A percentile compares a stretch with the other conserved stretches of the same genome.
Conservation (phyloP, 2,113 vertebrate species). For the Eira barbara region DNA sequence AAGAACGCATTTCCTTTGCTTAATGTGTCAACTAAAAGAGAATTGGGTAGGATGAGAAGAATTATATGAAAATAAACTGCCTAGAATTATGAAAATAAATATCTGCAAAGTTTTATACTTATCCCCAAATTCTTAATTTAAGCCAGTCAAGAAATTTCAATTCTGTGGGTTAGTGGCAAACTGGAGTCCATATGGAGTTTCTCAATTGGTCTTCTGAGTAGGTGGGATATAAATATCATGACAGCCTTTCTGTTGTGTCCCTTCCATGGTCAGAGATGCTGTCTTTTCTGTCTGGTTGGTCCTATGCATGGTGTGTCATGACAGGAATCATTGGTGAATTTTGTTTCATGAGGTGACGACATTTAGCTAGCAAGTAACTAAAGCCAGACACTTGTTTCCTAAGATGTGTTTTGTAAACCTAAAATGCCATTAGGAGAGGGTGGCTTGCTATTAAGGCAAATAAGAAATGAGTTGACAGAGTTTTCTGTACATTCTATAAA, state of each 20-base stretch:
- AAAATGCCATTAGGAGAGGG: conserved; percentile 14
- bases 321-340: conserved; percentile 16
- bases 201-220: conserved; percentile 64
- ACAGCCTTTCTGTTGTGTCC: conserved; percentile 42
- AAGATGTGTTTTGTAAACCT: conserved; percentile 29
- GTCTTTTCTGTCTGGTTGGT: conserved; percentile 33
- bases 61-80: conserved; percentile 52
- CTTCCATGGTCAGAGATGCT: conserved; percentile 29
- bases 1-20: conserved; percentile 40
- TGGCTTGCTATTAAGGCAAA: conserved; percentile 39
- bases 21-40: conserved; percentile 36
- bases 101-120: conserved; percentile 65
- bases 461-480: conserved; percentile 20
- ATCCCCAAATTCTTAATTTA: conserved; percentile 65
- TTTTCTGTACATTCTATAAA: conserved; percentile 16
- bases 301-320: background rate
- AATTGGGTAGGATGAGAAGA: conserved; percentile 45
- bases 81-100: conserved; percentile 59
- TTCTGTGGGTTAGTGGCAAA: conserved; percentile 64
- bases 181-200: conserved; percentile 64
- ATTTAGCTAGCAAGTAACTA: conserved; percentile 1
- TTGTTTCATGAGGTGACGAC: conserved; percentile 13
- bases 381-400: conserved; percentile 29
- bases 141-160: conserved; percentile 60
- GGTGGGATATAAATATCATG: conserved; percentile 63